Conservation (phyloP, 2,797 vertebrate genomes). For the Peromyscus attwateri region DNA sequence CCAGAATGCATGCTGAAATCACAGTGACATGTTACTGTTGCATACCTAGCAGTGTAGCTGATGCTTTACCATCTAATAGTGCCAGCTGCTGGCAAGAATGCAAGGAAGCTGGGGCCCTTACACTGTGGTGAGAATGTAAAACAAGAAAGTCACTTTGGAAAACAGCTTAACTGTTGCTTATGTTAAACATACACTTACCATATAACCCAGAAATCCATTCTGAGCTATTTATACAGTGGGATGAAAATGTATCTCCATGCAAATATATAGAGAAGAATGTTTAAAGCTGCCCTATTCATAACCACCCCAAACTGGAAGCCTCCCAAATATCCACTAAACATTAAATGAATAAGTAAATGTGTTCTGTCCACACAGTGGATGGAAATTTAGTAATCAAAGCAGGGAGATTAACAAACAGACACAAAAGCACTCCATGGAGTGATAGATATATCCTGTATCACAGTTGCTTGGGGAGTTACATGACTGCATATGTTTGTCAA, state of each 20-base stretch:
- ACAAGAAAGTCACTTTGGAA: conserved; percentile 1
- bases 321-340: neutral
- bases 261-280: conserved; percentile 37
- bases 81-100: neutral
- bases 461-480: neutral
- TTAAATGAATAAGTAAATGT: conserved; percentile 16
- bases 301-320: neutral
- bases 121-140: neutral
- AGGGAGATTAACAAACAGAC: neutral
- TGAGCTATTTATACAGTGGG: conserved; percentile 7
- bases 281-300: conserved; percentile 26
- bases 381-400: neutral
- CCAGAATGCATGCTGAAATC: neutral
- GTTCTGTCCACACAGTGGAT: neutral
- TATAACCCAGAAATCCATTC: conserved; percentile 30
- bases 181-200: conserved; percentile 15
- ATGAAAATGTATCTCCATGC: conserved; percentile 17
- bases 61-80: conserved; percentile 37
- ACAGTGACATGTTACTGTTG: neutral
- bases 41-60: neutral
- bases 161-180: conserved; percentile 30
- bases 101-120: neutral
- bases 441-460: neutral
- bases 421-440: neutral
- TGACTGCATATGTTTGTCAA: conserved; percentile 19